Conservation (phyloP, 2,113 vertebrate species). For the Callaeas wilsoni region DNA sequence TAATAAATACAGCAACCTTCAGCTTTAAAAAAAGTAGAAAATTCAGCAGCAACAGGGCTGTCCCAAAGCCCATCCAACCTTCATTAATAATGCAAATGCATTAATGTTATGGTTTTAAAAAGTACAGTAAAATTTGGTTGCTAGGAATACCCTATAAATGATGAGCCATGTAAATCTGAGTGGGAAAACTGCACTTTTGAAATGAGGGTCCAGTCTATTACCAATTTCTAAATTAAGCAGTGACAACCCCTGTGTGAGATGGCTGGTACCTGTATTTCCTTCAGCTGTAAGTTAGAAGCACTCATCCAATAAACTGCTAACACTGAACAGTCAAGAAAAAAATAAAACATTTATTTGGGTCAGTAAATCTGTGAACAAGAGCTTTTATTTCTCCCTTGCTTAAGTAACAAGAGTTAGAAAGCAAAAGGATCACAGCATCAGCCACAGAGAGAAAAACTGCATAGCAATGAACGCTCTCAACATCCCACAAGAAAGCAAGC, state of each 20-base stretch:
- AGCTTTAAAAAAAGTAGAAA: neutral
- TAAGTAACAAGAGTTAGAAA: neutral
- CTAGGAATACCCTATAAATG: neutral
- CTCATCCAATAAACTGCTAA: neutral
- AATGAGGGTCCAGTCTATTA: neutral
- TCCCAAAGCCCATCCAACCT: neutral
- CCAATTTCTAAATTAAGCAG: neutral
- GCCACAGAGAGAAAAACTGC: neutral
- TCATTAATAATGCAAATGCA: neutral
- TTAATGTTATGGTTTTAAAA: neutral
- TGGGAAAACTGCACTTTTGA: neutral
- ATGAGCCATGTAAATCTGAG: neutral
- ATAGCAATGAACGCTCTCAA: neutral
- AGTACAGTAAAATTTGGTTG: neutral
- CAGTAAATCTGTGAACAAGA: neutral
- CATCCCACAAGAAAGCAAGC: neutral
- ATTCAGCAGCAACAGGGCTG: neutral
- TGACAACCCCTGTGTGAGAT: neutral
- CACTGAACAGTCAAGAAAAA: neutral
- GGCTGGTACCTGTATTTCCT: neutral
- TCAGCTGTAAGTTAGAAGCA: accelerated
- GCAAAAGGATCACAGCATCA: neutral
- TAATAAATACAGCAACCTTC: neutral
- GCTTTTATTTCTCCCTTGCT: neutral
- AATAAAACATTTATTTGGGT: neutral